A percentile compares a stretch with the other conserved stretches of the same genome.
Conservation (phyloP, 2,888 invertebrate species). For the Craniophora ligustri region DNA sequence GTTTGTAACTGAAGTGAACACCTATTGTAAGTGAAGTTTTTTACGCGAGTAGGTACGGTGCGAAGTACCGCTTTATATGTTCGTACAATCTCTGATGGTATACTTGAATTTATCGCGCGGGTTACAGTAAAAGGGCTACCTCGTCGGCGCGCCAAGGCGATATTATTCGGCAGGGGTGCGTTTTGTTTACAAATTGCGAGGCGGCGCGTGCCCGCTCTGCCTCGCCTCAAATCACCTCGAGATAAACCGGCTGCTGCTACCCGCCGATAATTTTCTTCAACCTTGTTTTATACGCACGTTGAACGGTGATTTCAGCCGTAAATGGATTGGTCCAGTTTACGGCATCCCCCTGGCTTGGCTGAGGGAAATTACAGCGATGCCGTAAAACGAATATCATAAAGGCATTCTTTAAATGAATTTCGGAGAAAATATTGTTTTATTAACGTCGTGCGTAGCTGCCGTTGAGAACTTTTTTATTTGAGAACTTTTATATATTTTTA, state of each 20-base stretch:
- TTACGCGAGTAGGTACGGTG: slow-evolving; percentile 54
- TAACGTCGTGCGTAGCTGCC: neutral
- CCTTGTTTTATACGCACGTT: slow-evolving; percentile 75
- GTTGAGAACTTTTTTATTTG: no score
- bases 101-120: slow-evolving; percentile 77
- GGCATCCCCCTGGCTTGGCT: slow-evolving; percentile 47
- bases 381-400: slow-evolving; percentile 26
- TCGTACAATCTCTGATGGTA: slow-evolving; percentile 74
- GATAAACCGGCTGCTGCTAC: slow-evolving; percentile 73
- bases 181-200: slow-evolving; percentile 86
- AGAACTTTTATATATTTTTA: no score
- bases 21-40: slow-evolving; percentile 53
- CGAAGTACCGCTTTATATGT: slow-evolving; percentile 61
- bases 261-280: slow-evolving; percentile 78
- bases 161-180: slow-evolving; percentile 81
- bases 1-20: slow-evolving; percentile 49
- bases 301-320: slow-evolving; percentile 71
- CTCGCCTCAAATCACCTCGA: slow-evolving; percentile 68
- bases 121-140: slow-evolving; percentile 72
- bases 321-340: slow-evolving; percentile 76
- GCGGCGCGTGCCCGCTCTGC: slow-evolving; percentile 72
- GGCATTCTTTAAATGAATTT: slow-evolving; percentile 5
- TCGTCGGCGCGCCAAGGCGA: slow-evolving; percentile 68
- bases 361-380: slow-evolving; percentile 47
- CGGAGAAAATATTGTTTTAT: slow-evolving; percentile 5